Evolutionary conservation across 2,797 vertebrate species (phyloP).

Genomic region (Diglossa cyanea): DNA sequence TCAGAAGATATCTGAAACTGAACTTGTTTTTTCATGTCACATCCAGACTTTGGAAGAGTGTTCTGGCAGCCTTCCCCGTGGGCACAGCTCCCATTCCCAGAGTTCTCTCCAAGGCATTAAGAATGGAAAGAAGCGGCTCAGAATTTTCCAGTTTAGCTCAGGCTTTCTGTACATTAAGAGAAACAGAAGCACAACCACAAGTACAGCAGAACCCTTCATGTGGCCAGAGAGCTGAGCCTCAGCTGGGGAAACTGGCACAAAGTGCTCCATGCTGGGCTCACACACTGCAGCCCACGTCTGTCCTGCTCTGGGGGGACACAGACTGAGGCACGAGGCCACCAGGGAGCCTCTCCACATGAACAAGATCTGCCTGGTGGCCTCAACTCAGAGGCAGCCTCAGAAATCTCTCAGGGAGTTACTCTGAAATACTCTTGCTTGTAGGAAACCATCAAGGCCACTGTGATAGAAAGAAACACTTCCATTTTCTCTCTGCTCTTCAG

Average conservation of each 20-base stretch:
- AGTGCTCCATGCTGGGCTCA: neutral
- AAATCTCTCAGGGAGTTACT: neutral
- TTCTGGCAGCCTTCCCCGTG: neutral
- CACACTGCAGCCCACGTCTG: fast-evolving
- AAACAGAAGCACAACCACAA: constrained; percentile 43
- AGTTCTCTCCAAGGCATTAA: constrained; percentile 42
- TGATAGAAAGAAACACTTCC: neutral
- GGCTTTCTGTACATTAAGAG: neutral
- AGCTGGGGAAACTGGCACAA: neutral
- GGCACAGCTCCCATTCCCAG: constrained; percentile 41
- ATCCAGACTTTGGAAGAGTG: constrained; percentile 11
- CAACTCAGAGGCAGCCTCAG: neutral
- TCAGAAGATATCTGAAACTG: neutral
- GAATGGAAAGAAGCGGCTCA: constrained; percentile 59
- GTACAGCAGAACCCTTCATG: neutral
- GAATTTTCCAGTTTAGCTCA: constrained; percentile 58
- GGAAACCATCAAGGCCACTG: neutral
- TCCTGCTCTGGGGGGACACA: neutral
- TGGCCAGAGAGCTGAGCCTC: neutral
- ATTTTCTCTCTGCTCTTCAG: neutral
- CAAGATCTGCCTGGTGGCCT: neutral
- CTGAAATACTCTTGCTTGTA: neutral
- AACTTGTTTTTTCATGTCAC: constrained; percentile 46
- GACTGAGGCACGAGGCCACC: neutral
- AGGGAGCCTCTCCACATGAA: neutral